A percentile compares a stretch with the other conserved stretches of the same genome.
Evolutionary conservation across 2,113 vertebrate species (phyloP).

Genomic region (Oryctolagus cuniculus): DNA sequence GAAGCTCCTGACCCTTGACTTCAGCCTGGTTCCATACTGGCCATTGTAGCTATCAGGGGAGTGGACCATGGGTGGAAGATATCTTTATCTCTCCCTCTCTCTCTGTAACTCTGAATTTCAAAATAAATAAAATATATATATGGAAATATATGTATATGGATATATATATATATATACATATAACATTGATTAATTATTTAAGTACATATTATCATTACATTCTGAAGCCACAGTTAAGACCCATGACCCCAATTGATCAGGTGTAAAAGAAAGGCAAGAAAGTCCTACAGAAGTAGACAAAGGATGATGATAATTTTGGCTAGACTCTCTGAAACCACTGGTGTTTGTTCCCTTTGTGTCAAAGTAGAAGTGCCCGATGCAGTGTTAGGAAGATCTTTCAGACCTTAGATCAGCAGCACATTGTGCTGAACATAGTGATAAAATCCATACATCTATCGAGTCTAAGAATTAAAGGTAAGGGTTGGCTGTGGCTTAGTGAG

Average conservation of each 20-base stretch:
- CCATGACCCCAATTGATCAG: too few relatives aligned
- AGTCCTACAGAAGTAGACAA: background rate
- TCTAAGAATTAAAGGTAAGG: background rate
- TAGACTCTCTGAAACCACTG: background rate
- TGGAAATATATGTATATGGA: too few relatives aligned
- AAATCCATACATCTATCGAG: background rate
- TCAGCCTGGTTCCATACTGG: too few relatives aligned
- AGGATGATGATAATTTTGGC: background rate
- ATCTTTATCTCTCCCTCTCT: too few relatives aligned
- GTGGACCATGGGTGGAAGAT: too few relatives aligned
- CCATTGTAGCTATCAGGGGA: too few relatives aligned
- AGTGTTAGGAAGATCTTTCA: background rate
- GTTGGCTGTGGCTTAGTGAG: too few relatives aligned
- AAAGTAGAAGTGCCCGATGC: background rate
- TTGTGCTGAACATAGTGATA: background rate
- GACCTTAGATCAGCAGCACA: background rate
- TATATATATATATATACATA: too few relatives aligned
- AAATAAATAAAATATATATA: too few relatives aligned
- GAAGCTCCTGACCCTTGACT: too few relatives aligned
- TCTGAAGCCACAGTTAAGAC: background rate
- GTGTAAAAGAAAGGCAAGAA: background rate
- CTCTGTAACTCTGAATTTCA: too few relatives aligned
- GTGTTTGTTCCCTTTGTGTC: background rate
- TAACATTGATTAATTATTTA: too few relatives aligned
- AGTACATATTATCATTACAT: background rate